Evolutionary conservation across 2,113 vertebrate species (phyloP).

Genomic region (Chaenocephalus aceratus): DNA sequence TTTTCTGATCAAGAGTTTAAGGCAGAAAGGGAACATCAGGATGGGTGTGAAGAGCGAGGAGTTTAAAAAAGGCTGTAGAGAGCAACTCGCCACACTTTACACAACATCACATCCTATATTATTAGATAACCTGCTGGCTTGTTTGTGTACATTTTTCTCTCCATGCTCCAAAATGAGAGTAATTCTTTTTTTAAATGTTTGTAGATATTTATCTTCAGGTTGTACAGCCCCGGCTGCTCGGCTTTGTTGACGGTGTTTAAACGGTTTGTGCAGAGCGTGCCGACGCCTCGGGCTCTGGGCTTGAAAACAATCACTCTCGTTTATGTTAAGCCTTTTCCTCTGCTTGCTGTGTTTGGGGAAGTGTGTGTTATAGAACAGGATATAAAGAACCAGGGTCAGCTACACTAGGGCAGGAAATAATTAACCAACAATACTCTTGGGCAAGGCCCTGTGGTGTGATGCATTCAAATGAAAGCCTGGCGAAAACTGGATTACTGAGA

Average conservation of each 20-base stretch:
- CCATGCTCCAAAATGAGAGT: not conserved
- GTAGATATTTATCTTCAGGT: constrained; percentile 25
- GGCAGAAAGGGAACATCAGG: not conserved
- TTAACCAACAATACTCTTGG: not conserved
- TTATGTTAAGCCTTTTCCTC: constrained; percentile 20
- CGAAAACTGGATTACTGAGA: no score
- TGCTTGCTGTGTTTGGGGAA: not conserved
- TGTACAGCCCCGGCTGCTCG: not conserved
- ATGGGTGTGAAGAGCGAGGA: not conserved
- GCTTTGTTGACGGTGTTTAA: constrained; percentile 46
- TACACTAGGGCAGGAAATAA: not conserved
- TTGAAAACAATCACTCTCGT: constrained; percentile 6
- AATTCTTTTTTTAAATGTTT: not conserved
- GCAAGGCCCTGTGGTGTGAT: not conserved
- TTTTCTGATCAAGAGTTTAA: not conserved
- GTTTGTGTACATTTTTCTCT: not conserved
- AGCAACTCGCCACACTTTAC: constrained; percentile 18
- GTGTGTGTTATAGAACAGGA: not conserved
- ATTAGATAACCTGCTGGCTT: constrained; percentile 23
- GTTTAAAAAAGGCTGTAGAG: not conserved
- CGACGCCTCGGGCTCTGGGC: not conserved
- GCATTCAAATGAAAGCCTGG: not conserved
- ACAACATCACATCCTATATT: constrained; percentile 9
- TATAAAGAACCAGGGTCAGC: not conserved
- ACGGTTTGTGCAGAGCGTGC: constrained; percentile 4